Evolutionary conservation across 35 echinoderm and acorn worm species (phyloP).

Genomic region (Chiridota heheva): DNA sequence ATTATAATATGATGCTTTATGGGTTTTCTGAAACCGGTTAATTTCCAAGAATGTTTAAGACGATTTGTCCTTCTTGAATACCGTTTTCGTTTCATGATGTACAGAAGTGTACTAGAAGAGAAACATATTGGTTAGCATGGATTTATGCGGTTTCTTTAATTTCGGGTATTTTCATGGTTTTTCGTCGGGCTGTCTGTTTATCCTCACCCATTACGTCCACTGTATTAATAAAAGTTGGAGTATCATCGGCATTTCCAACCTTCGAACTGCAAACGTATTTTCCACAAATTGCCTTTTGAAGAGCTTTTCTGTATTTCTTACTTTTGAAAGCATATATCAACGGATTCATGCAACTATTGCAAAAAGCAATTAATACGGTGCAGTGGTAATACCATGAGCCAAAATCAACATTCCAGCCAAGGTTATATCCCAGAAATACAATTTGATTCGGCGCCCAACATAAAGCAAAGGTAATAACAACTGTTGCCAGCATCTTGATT

Average conservation of each 20-base stretch:
- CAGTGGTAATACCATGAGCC: constrained; percentile 74
- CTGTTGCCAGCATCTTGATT: constrained; percentile 71
- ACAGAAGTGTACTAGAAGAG: no score
- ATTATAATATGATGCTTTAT: no score
- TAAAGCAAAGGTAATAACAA: constrained; percentile 84
- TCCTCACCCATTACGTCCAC: background rate
- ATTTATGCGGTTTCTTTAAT: no score
- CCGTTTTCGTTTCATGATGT: no score
- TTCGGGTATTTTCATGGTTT: no score
- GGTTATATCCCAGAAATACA: constrained; percentile 85
- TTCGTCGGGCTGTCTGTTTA: no score
- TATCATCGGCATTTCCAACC: background rate
- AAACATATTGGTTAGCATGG: no score
- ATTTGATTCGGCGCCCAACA: constrained; percentile 98
- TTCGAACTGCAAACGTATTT: background rate
- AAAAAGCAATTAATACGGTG: constrained; percentile 85
- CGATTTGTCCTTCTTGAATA: no score
- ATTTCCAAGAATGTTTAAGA: no score
- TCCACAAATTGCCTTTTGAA: constrained; percentile 50
- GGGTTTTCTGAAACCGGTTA: no score
- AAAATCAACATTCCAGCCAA: constrained; percentile 73
- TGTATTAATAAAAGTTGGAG: constrained; percentile 1
- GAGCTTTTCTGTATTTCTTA: constrained; percentile 65
- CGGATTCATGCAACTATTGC: constrained; percentile 87
- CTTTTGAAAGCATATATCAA: constrained; percentile 96